phyloP scores from a whole-genome alignment of 2,888 invertebrate species.

The Biston betularia region DNA sequence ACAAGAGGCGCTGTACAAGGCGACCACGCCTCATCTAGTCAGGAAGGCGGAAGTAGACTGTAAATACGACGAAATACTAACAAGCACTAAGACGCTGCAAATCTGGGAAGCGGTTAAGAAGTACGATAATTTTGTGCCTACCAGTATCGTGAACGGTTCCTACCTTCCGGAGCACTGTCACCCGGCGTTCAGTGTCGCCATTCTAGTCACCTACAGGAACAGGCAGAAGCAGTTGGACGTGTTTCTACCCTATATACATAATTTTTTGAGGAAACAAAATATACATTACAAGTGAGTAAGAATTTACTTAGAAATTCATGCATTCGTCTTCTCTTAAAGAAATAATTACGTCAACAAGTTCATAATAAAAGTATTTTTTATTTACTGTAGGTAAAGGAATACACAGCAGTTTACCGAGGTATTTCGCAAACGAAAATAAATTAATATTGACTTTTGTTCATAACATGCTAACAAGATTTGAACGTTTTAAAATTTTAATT shows the following conservation, averaged over 20 bases:
- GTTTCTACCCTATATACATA: slow-evolving; percentile 95
- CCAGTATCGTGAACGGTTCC: slow-evolving; percentile 66
- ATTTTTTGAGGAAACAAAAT: slow-evolving; percentile 92
- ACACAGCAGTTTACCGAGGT: too few relatives aligned
- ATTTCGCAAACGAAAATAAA: too few relatives aligned
- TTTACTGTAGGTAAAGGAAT: too few relatives aligned
- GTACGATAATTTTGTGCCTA: slow-evolving; percentile 58
- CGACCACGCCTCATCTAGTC: slow-evolving; percentile 52
- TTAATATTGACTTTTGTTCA: too few relatives aligned
- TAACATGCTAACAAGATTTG: too few relatives aligned
- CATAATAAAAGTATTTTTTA: too few relatives aligned
- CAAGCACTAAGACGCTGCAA: slow-evolving; percentile 52
- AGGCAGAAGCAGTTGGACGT: slow-evolving; percentile 90
- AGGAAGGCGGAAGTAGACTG: slow-evolving; percentile 59
- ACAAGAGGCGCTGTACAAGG: slow-evolving; percentile 54
- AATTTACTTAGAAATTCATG: background rate
- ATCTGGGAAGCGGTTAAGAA: slow-evolving; percentile 57
- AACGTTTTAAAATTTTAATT: too few relatives aligned
- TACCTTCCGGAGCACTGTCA: slow-evolving; percentile 68
- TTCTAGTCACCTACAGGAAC: slow-evolving; percentile 93
- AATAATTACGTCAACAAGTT: too few relatives aligned
- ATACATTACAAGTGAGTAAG: slow-evolving; percentile 90
- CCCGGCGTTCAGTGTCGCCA: slow-evolving; percentile 88
- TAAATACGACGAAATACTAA: slow-evolving; percentile 64
- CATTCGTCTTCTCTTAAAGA: too few relatives aligned